Base-by-base conservation (phyloP, 2,888 invertebrate species). In the Tiphia femorata region DNA sequence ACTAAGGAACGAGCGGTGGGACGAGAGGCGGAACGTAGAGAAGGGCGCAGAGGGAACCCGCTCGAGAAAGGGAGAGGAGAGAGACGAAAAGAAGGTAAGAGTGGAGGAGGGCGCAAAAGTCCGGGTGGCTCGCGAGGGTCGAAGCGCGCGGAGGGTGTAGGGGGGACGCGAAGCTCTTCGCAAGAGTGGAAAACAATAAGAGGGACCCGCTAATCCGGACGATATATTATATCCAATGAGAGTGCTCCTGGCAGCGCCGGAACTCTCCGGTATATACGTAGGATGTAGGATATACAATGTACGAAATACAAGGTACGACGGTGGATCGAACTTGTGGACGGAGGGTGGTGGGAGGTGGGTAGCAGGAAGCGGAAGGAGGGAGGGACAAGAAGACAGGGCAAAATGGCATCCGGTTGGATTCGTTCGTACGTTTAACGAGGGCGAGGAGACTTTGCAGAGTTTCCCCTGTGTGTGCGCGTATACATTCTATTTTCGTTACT, bases 131-230 rank as follows among this genome's bases (percentile, higher is more conserved):
- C n/a, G n/a, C n/a, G n/a, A n/a, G n/a, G n/a, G n/a, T n/a, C n/a
- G n/a, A n/a, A n/a, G n/a, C n/a, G n/a, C n/a, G n/a, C n/a, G n/a
- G n/a, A n/a, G n/a, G n/a, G n/a, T n/a, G n/a, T n/a, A n/a, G 35
- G 53, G 30, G 52, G 47, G 38, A 30, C 50, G 42, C 51, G 47
- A 47, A 23, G 53, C 58, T 65, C 70, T 54, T 75, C 69, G 71
- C 73, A 72, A 73, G 75, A 80, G 80, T 77, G 78, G 80, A 81
- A 83, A 82, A 83, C 81, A 83, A 82, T 83, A 81, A 83, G 80
- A 76, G 75, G 75, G 71, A 72, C 73, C 73, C 67, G 68, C 72
- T 82, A 81, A 83, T 82, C 80, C 79, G 68, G 62, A 74, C 80
- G 76, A 81, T 83, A 81, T 77, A 79, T 82, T 82, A 80, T 80